These are phyloP conservation scores for Scartelaos histophorus DNA, from an alignment of 2,113 vertebrate species.

Conservation along the genomic window DNA sequence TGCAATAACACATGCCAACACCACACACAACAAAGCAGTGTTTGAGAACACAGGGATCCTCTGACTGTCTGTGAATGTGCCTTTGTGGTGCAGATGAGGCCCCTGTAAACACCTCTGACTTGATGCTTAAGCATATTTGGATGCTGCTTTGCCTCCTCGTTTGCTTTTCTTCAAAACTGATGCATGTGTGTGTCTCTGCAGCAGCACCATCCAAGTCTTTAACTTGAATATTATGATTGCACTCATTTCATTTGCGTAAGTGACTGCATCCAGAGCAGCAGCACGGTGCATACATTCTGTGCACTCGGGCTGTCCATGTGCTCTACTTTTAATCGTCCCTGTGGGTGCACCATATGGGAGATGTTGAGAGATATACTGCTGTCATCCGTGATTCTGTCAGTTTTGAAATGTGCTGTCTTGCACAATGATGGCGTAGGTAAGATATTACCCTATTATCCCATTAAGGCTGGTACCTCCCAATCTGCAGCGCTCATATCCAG, in stretches of 20 bases:
- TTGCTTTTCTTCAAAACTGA: slow-evolving; percentile 37
- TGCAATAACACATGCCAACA: slow-evolving; percentile 26
- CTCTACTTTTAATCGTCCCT: slow-evolving; percentile 61
- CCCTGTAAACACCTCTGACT: slow-evolving; percentile 38
- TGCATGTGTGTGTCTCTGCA: slow-evolving; percentile 32
- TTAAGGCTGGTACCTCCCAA: slow-evolving; percentile 53
- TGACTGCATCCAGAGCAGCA: slow-evolving; percentile 63
- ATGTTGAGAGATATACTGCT: slow-evolving; percentile 60
- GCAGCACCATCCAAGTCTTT: slow-evolving; percentile 40
- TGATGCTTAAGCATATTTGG: slow-evolving; percentile 49
- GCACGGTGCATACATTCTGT: slow-evolving; percentile 44
- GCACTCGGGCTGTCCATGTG: slow-evolving; percentile 42
- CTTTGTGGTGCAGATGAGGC: slow-evolving; percentile 66
- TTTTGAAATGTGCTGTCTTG: slow-evolving; percentile 55
- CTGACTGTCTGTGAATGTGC: slow-evolving; percentile 23
- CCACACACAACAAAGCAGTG: slow-evolving; percentile 30
- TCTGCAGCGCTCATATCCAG: slow-evolving; percentile 60
- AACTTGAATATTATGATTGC: slow-evolving; percentile 57
- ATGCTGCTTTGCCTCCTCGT: slow-evolving; percentile 49
- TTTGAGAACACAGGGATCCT: slow-evolving; percentile 31
- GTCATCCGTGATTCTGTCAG: slow-evolving; percentile 53
- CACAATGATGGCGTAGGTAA: slow-evolving; percentile 55
- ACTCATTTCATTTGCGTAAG: slow-evolving; percentile 55
- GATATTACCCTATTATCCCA: slow-evolving; percentile 63
- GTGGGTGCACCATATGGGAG: slow-evolving; percentile 58